Conservation (phyloP, 1,140 invertebrate genomes). For the Euura lappo region DNA sequence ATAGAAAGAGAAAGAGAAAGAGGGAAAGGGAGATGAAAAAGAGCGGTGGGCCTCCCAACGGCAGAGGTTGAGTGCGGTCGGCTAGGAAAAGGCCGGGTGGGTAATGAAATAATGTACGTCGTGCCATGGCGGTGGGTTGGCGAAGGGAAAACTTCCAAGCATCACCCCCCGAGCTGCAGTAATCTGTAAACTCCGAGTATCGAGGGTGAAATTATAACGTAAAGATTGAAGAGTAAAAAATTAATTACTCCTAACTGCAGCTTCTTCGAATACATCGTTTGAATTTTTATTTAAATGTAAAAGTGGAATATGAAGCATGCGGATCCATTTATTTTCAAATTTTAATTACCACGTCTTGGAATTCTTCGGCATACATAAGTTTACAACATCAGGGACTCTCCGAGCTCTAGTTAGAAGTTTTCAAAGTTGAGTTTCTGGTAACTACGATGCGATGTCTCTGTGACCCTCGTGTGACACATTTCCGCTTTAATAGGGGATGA, state of each 20-base stretch:
- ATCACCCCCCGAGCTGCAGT: neutral
- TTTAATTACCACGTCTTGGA: no score
- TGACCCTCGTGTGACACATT: slow-evolving; percentile 16
- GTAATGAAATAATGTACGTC: slow-evolving; percentile 45
- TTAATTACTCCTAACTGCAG: no score
- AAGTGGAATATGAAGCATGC: no score
- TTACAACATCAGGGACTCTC: no score
- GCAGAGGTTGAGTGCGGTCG: slow-evolving; percentile 10
- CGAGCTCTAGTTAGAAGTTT: no score
- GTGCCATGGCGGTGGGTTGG: neutral
- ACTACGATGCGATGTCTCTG: no score
- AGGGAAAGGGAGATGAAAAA: neutral
- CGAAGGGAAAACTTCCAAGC: neutral
- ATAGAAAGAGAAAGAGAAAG: neutral
- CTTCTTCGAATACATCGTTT: no score
- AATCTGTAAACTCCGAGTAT: neutral
- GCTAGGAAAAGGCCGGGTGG: slow-evolving; percentile 37
- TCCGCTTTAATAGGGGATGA: slow-evolving; percentile 19
- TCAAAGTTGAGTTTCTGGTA: no score
- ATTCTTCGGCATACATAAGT: no score
- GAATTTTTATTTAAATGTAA: no score
- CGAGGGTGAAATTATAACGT: neutral
- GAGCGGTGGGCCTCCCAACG: neutral
- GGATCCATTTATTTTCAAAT: no score
- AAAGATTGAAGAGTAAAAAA: no score